Base-by-base conservation (phyloP, 2,797 vertebrate genomes). In the Notolepis coatsorum region DNA sequence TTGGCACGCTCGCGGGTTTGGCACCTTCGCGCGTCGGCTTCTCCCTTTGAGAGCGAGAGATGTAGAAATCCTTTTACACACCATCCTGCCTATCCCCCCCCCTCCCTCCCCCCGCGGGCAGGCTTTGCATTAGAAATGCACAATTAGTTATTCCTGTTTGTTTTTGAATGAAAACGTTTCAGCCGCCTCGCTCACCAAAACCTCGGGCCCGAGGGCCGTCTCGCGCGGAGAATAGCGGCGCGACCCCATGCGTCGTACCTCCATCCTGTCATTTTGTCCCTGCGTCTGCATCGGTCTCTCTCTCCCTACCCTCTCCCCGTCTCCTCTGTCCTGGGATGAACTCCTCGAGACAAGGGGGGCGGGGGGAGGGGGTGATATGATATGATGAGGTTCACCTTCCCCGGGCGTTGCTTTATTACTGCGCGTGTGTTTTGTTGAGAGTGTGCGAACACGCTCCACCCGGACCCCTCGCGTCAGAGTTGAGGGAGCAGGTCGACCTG, bases 81-180 rank as follows among this genome's bases (percentile, higher is more conserved):
- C 81, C 63, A 52, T 86, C 75, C 84, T 88, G 88, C 81, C 86
- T 63, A 89, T 85, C 77, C 74, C 79, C 62, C 83, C 90, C 85
- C 81, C 86, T 63, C 89, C 85, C 77, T 73, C 79, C 62, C 83
- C 90, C 85, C 67, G 79, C 84, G 79, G 89, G 86, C 87, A 86
- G 77, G 86, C 84, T 92, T 92, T 91, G 84, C 88, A 91, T 91
- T 86, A 84, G 72, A 92, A 91, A 91, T 89, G 79, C 86, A 88
- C 88, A 91, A 92, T 93, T 91, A 90, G 87, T 84, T 87, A 84
- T 84, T 89, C 90, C 84, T 89, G 84, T 90, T 90, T 88, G 77
- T 80, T 81, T 78, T 78, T 31, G 73, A 87, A 84, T 86, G 69
- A 80, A n/a, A 81, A 86, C 77, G 76, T 82, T 86, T 86, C 73